Evolutionary conservation across 2,113 vertebrate genomes (phyloP).

Genomic region (Abramis brama): DNA sequence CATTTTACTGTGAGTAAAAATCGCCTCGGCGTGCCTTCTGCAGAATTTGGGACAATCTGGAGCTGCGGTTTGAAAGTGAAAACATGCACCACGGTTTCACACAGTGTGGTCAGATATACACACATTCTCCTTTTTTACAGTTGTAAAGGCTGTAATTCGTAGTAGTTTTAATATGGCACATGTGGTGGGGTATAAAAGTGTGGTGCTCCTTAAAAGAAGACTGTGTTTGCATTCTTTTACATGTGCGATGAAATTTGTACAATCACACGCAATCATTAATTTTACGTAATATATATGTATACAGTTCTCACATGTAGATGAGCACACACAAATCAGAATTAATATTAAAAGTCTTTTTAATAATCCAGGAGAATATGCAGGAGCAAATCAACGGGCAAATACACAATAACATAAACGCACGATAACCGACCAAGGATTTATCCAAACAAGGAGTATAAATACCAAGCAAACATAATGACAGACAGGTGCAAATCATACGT

Average conservation of each 20-base stretch:
- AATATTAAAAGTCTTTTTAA: too few relatives aligned
- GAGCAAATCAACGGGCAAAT: too few relatives aligned
- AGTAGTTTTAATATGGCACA: slow-evolving; percentile 2
- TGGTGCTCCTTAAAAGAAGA: slow-evolving; percentile 4
- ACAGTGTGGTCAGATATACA: slow-evolving; percentile 26
- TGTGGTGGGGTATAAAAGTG: neutral
- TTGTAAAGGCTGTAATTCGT: neutral
- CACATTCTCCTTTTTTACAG: neutral
- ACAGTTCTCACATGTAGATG: too few relatives aligned
- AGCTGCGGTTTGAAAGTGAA: slow-evolving; percentile 15
- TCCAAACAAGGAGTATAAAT: too few relatives aligned
- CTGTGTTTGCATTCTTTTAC: neutral
- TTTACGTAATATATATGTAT: too few relatives aligned
- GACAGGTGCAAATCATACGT: too few relatives aligned
- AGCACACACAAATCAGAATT: too few relatives aligned
- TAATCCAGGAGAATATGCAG: too few relatives aligned
- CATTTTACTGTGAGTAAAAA: neutral
- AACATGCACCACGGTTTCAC: neutral
- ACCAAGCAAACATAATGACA: too few relatives aligned
- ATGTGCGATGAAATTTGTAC: neutral
- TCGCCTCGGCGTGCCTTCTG: neutral
- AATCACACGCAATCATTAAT: neutral
- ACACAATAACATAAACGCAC: too few relatives aligned
- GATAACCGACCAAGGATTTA: too few relatives aligned
- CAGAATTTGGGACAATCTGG: neutral